Conservation (phyloP, 1,140 invertebrate species). For the Drosophila ercepeae region DNA sequence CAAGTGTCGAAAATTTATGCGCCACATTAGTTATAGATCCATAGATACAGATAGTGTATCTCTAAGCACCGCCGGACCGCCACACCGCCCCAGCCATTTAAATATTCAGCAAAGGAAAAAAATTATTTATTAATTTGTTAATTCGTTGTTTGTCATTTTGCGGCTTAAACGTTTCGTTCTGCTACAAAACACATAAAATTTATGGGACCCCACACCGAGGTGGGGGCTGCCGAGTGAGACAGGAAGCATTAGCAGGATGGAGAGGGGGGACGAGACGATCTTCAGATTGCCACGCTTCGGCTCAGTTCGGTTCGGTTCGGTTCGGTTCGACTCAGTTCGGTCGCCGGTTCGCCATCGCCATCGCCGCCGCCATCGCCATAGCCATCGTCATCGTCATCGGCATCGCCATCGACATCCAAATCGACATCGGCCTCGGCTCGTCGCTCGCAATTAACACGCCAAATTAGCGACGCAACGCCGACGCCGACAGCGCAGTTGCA, state of each 20-base stretch:
- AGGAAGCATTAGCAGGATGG: background rate
- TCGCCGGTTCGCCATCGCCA: conserved; percentile 3
- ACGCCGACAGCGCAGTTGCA: conserved; percentile 5
- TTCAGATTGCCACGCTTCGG: conserved; percentile 47
- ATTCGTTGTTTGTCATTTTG: conserved; percentile 83
- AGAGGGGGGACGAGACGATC: conserved; percentile 11
- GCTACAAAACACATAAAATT: conserved; percentile 77
- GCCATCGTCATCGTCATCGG: background rate
- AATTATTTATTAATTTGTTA: conserved; percentile 83
- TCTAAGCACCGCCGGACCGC: conserved; percentile 3
- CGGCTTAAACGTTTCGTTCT: conserved; percentile 83
- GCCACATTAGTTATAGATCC: conserved; percentile 63
- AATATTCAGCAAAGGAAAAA: conserved; percentile 29
- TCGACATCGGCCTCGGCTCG: conserved; percentile 48
- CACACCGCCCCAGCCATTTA: conserved; percentile 47
- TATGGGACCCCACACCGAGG: conserved; percentile 56
- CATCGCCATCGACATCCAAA: conserved; percentile 18
- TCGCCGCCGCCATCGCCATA: background rate
- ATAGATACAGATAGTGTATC: conserved; percentile 59
- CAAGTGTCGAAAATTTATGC: conserved; percentile 69
- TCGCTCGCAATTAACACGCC: conserved; percentile 76
- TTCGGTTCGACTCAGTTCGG: conserved; percentile 24
- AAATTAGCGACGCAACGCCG: conserved; percentile 69
- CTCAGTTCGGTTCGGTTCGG: conserved; percentile 28
- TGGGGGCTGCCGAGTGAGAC: conserved; percentile 4